phyloP scores from a whole-genome alignment of 2,888 invertebrate species.

The Agonopterix arenella region DNA sequence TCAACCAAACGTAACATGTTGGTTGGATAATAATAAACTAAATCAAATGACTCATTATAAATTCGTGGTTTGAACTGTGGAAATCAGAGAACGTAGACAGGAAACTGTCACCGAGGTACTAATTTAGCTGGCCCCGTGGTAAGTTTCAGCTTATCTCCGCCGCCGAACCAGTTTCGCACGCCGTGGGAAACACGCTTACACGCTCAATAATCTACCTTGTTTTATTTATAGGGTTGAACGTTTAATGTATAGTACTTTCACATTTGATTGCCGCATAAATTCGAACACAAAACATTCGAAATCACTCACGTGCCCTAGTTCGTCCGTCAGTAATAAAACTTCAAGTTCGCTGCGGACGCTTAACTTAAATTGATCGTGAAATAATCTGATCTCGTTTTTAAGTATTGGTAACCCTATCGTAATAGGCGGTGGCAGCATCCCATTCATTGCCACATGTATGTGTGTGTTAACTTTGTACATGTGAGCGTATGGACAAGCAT shows the following conservation, averaged over 20 bases:
- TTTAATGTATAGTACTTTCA: conserved; percentile 20
- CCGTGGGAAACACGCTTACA: conserved; percentile 63
- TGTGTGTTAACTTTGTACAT: conserved; percentile 18
- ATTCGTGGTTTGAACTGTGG: conserved; percentile 21
- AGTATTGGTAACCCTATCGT: conserved; percentile 43
- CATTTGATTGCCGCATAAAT: conserved; percentile 9
- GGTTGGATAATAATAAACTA: conserved; percentile 3
- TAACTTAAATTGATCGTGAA: conserved; percentile 9
- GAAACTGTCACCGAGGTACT: conserved; percentile 68
- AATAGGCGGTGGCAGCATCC: conserved; percentile 54
- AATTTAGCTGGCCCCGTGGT: conserved; percentile 62
- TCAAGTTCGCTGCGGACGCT: background rate
- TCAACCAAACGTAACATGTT: background rate
- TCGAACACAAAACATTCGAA: background rate
- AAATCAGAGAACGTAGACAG: conserved; percentile 50
- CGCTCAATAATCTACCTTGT: conserved; percentile 60
- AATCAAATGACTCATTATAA: conserved; percentile 11
- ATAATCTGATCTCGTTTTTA: conserved; percentile 1
- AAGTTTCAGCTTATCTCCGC: conserved; percentile 66
- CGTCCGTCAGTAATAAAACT: background rate
- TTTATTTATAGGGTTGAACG: conserved; percentile 59
- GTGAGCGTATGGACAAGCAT: conserved; percentile 19
- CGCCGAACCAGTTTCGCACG: conserved; percentile 65
- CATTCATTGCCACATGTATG: conserved; percentile 47
- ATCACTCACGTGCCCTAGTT: no score